Evolutionary conservation across 1,140 invertebrate species (phyloP), one percentile per base, ranked within the genome.

Genomic region (Drosophila ohnishii): DNA sequence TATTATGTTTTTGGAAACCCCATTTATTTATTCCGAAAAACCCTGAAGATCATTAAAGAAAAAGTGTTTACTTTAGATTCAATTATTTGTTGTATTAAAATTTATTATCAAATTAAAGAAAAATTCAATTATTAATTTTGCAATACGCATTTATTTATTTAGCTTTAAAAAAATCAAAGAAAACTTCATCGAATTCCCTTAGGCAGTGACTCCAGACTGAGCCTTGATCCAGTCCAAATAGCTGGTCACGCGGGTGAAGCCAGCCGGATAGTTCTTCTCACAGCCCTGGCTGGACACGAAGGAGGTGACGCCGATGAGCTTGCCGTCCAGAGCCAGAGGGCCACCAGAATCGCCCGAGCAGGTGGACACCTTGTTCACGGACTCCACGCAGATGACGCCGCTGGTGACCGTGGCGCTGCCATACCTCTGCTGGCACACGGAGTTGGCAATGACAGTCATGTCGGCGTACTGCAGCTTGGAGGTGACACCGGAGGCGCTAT

Each of bases 241-340:
- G 47, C 90, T 91, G 71, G 92, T 93, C 13, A 93, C 87, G 10
- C 93, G 90, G 11, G 92, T 81, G 76, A 92, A 93, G 5, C 80
- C 92, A 2, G 91, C 90, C 0, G 93, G 93, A 25, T 51, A 51
- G 39, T 73, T 67, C n/a, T 56, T 14, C 28, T 91, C 75, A 61
- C 93, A 93, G 28, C 92, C 91, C 19, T 71, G 69, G 3, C 19
- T 5, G 6, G 90, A 81, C 1, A 86, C 90, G 62, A 92, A 93
- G 0, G 92, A 92, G 19, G 82, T 90, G 28, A 93, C 76, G 14
- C 92, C 92, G 45, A 92, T 57, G 19, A 66, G 53, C 1, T 50
- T 77, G 22, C 40, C 44, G 35, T 58, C 57, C 4, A 78, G 28
- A 19, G 74, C 71, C 53, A 79, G 28, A 0, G 78, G 53, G 6